Evolutionary conservation across 2,888 invertebrate species (phyloP).

Genomic region (Prionchulus punctatus): DNA sequence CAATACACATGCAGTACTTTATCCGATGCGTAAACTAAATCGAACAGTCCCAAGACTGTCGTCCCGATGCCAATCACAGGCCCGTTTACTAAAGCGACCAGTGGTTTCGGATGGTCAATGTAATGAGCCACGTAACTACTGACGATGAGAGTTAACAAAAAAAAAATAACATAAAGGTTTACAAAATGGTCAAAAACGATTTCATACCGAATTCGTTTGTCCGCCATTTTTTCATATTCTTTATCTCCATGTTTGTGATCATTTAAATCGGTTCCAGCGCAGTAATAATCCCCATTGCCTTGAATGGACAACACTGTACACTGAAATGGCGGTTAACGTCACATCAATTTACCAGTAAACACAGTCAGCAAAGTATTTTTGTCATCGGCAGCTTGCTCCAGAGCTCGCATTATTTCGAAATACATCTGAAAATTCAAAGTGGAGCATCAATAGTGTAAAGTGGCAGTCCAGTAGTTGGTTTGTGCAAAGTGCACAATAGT

Average conservation of each 20-base stretch:
- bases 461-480: no score
- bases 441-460: no score
- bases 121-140: constrained; percentile 59
- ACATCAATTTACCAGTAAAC: constrained; percentile 47
- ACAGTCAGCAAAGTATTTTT: constrained; percentile 50
- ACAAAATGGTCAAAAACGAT: constrained; percentile 9
- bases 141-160: no score
- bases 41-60: constrained; percentile 66
- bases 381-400: constrained; percentile 51
- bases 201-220: constrained; percentile 14
- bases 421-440: constrained; percentile 53
- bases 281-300: constrained; percentile 61
- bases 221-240: background rate
- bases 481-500: no score
- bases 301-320: background rate
- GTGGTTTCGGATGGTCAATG: constrained; percentile 68
- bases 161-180: background rate
- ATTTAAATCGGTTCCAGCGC: constrained; percentile 62
- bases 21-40: constrained; percentile 72
- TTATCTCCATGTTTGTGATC: constrained; percentile 35
- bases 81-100: constrained; percentile 77
- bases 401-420: constrained; percentile 44
- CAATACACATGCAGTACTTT: constrained; percentile 42
- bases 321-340: background rate
- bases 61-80: constrained; percentile 79